These are phyloP conservation scores for Gallinago stenura DNA, from an alignment of 2,797 vertebrate genomes.

Conservation along the genomic window DNA sequence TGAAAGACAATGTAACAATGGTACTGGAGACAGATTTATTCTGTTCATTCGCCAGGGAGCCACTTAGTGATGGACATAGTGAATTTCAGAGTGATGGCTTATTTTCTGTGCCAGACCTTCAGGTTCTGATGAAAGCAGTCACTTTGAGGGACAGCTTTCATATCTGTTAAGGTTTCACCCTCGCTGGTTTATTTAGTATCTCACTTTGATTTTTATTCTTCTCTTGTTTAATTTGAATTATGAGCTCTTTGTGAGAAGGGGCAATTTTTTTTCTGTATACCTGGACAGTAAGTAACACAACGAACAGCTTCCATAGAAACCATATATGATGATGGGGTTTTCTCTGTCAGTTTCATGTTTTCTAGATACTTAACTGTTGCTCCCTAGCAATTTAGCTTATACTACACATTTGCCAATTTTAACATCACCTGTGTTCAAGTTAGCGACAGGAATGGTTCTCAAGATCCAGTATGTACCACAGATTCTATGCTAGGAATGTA, in stretches of 20 bases:
- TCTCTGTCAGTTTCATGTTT: not conserved
- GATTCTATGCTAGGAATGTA: slow-evolving; percentile 20
- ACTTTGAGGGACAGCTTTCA: not conserved
- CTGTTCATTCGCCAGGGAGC: not conserved
- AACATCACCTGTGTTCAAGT: not conserved
- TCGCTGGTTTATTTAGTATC: not conserved
- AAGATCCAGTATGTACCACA: not conserved
- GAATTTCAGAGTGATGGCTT: not conserved
- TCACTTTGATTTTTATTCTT: not conserved
- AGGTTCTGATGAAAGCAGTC: not conserved
- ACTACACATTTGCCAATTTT: not conserved
- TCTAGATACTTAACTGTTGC: not conserved
- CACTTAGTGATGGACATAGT: not conserved
- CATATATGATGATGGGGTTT: not conserved
- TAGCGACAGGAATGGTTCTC: not conserved
- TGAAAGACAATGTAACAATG: not conserved
- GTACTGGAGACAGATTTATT: not conserved
- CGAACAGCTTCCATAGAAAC: not conserved
- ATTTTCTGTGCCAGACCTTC: not conserved
- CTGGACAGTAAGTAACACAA: not conserved
- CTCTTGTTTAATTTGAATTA: not conserved
- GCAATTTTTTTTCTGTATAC: not conserved
- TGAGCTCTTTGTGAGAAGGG: not conserved
- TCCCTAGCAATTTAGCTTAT: not conserved
- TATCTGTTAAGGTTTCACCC: not conserved